Evolutionary conservation across 2,888 invertebrate genomes (phyloP).

Genomic region (Rhingia rostrata): DNA sequence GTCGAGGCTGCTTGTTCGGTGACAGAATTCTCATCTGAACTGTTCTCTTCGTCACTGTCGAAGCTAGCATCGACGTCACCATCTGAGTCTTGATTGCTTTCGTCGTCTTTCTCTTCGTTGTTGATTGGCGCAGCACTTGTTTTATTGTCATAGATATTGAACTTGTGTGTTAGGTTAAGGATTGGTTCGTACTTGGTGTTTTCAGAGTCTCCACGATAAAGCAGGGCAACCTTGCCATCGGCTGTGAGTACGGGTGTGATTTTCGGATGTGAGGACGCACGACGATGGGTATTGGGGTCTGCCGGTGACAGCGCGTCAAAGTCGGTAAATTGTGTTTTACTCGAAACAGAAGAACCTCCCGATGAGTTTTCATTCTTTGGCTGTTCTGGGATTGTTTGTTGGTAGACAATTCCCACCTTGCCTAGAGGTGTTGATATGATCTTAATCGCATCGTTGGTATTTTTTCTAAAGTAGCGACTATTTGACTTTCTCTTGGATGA

Average conservation of each 20-base stretch:
- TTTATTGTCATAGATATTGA: constrained; percentile 77
- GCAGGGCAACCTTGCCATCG: constrained; percentile 84
- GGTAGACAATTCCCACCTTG: constrained; percentile 83
- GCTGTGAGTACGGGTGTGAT: constrained; percentile 83
- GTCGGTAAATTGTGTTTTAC: constrained; percentile 80
- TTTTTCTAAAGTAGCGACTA: constrained; percentile 82
- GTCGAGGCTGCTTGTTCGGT: constrained; percentile 76
- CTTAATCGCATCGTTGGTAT: constrained; percentile 83
- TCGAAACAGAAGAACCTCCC: constrained; percentile 42
- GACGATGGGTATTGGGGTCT: constrained; percentile 83
- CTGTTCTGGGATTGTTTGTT: constrained; percentile 79
- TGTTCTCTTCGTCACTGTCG: constrained; percentile 72
- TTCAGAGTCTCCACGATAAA: constrained; percentile 83
- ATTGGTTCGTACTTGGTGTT: constrained; percentile 83
- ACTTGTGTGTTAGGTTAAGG: constrained; percentile 82
- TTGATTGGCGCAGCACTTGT: constrained; percentile 72
- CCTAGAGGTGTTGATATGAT: constrained; percentile 83
- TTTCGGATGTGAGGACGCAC: constrained; percentile 82
- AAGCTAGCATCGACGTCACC: constrained; percentile 74
- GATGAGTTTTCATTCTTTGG: constrained; percentile 72
- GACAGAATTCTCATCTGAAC: constrained; percentile 77
- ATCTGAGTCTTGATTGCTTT: constrained; percentile 68
- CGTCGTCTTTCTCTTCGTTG: constrained; percentile 71
- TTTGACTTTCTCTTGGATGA: constrained; percentile 79
- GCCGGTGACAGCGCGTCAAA: constrained; percentile 82